These are phyloP conservation scores for Tholera decimalis DNA, from an alignment of 2,888 invertebrate genomes.

Conservation along the genomic window DNA sequence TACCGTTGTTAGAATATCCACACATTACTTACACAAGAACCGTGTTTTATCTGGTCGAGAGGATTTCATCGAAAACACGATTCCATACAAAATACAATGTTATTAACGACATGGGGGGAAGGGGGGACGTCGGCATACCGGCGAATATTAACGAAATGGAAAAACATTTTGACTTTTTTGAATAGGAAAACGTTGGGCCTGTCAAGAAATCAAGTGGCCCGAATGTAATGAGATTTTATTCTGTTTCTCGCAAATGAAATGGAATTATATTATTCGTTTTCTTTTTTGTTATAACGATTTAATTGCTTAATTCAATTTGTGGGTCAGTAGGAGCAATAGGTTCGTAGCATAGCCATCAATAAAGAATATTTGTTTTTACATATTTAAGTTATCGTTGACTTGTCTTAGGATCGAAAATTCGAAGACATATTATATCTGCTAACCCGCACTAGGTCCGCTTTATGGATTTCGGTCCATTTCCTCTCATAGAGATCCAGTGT, in stretches of 20 bases:
- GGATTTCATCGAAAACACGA: constrained; percentile 50
- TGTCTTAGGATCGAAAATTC: too few relatives aligned
- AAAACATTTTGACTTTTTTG: constrained; percentile 8
- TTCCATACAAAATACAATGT: constrained; percentile 12
- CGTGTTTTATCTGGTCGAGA: constrained; percentile 47
- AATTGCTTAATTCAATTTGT: background rate
- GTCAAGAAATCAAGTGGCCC: constrained; percentile 23
- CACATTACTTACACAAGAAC: background rate
- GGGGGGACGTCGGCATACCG: background rate
- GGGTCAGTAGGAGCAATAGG: too few relatives aligned
- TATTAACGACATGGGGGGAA: constrained; percentile 1
- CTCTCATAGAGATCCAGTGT: too few relatives aligned
- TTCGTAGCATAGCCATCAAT: background rate
- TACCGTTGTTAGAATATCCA: constrained; percentile 2
- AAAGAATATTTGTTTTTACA: too few relatives aligned
- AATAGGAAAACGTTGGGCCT: constrained; percentile 28
- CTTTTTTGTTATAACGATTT: background rate
- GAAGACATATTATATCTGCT: too few relatives aligned
- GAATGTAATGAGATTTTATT: constrained; percentile 16
- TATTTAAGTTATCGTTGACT: too few relatives aligned
- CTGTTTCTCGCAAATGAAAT: background rate
- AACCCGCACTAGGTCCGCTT: too few relatives aligned
- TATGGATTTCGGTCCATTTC: too few relatives aligned
- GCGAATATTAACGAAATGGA: constrained; percentile 25
- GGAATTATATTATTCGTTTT: constrained; percentile 2